Conservation (phyloP, 2,113 vertebrate species). For the Malaclemys terrapin region DNA sequence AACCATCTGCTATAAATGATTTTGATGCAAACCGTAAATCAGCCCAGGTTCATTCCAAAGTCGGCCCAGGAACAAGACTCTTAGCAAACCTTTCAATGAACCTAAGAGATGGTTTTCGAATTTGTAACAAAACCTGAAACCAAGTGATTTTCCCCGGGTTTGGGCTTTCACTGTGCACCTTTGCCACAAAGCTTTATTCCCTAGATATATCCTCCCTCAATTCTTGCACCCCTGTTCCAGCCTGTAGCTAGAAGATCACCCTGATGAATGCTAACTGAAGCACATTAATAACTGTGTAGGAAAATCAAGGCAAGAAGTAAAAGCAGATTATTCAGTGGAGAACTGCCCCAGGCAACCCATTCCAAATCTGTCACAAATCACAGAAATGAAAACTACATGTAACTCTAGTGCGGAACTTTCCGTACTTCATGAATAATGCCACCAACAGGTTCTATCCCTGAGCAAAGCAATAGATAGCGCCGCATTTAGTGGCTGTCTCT, state of each 20-base stretch:
- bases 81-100: constrained; percentile 75
- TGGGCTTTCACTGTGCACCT: constrained; percentile 66
- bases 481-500: not conserved
- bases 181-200: constrained; percentile 67
- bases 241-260: not conserved
- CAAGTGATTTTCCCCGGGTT: constrained; percentile 75
- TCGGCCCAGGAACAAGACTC: constrained; percentile 65
- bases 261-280: not conserved
- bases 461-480: not conserved
- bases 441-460: not conserved
- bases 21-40: constrained; percentile 67
- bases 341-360: not conserved
- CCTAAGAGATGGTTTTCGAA: constrained; percentile 75
- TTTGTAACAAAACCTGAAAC: constrained; percentile 76
- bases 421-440: not conserved
- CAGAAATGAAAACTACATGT: not conserved
- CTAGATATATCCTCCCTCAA: constrained; percentile 54
- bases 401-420: not conserved
- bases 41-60: constrained; percentile 67
- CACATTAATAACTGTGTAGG: not conserved
- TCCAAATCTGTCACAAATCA: not conserved
- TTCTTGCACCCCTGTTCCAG: constrained; percentile 19
- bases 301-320: not conserved
- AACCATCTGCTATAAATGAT: constrained; percentile 60
- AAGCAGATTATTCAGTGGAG: not conserved